Conservation (phyloP, 2,113 vertebrate species). For the Athene noctua region DNA sequence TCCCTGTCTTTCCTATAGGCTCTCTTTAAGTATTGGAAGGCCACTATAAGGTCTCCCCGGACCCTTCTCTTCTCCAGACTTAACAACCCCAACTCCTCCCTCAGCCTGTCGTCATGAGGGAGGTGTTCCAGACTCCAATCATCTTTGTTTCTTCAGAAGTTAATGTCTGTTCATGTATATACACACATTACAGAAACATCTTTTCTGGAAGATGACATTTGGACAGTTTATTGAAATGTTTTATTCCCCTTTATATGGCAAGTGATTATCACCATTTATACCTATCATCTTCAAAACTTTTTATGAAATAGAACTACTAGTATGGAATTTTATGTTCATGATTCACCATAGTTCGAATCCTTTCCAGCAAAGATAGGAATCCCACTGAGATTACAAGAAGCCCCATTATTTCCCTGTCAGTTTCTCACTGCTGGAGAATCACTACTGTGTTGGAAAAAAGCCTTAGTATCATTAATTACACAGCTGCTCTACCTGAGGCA, state of each 20-base stretch:
- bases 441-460: background rate
- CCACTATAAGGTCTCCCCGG: no score
- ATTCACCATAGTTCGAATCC: background rate
- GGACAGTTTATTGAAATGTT: background rate
- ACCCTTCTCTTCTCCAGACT: no score
- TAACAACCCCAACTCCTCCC: no score
- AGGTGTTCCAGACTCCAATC: no score
- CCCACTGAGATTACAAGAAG: conserved; percentile 44
- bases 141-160: background rate
- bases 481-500: conserved; percentile 19
- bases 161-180: background rate
- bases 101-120: no score
- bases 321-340: background rate
- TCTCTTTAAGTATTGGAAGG: no score
- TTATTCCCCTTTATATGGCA: background rate
- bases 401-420: conserved; percentile 39
- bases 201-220: background rate
- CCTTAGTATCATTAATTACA: conserved; percentile 36
- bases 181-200: background rate
- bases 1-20: no score
- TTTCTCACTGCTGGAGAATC: conserved; percentile 28
- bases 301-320: background rate
- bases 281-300: background rate
- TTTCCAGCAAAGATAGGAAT: background rate
- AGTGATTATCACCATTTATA: background rate